A percentile compares a stretch with the other conserved stretches of the same genome.
These are phyloP conservation scores for Chymomyza costata DNA, from an alignment of 1,140 invertebrate genomes.

Conservation along the genomic window DNA sequence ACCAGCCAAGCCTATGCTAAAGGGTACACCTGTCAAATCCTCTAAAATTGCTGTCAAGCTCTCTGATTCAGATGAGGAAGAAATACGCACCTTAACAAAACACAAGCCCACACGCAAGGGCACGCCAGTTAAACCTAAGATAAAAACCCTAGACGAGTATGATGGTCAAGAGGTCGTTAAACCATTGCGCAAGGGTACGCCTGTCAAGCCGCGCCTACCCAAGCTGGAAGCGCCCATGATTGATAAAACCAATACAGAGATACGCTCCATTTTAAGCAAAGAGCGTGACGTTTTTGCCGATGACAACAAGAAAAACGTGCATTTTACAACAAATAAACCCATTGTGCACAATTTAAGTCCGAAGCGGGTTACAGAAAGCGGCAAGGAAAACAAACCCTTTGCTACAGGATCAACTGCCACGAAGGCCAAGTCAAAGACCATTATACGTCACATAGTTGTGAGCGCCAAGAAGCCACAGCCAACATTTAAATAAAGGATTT, in stretches of 20 bases:
- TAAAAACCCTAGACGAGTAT: neutral
- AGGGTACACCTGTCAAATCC: constrained; percentile 29
- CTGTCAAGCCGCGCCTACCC: neutral
- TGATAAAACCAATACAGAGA: constrained; percentile 8
- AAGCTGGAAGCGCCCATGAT: neutral
- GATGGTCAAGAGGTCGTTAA: constrained; percentile 25
- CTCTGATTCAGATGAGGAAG: too few relatives aligned
- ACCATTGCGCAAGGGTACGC: constrained; percentile 36
- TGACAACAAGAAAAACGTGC: constrained; percentile 37
- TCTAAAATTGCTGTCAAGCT: constrained; percentile 3
- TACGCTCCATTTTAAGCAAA: constrained; percentile 54
- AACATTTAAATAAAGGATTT: too few relatives aligned
- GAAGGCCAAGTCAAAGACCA: constrained; percentile 39
- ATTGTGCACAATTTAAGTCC: constrained; percentile 46
- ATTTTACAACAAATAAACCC: constrained; percentile 43
- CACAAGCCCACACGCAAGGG: constrained; percentile 7
- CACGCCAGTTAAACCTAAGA: constrained; percentile 23
- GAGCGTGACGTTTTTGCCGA: constrained; percentile 41
- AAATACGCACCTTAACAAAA: neutral
- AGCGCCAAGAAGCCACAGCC: constrained; percentile 29
- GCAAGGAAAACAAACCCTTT: constrained; percentile 42
- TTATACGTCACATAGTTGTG: constrained; percentile 55
- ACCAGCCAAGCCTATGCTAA: too few relatives aligned
- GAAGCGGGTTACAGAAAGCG: neutral
- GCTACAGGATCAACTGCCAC: neutral